phyloP scores from a whole-genome alignment of 2,113 vertebrate species.

The Lepidothrix coronata region DNA sequence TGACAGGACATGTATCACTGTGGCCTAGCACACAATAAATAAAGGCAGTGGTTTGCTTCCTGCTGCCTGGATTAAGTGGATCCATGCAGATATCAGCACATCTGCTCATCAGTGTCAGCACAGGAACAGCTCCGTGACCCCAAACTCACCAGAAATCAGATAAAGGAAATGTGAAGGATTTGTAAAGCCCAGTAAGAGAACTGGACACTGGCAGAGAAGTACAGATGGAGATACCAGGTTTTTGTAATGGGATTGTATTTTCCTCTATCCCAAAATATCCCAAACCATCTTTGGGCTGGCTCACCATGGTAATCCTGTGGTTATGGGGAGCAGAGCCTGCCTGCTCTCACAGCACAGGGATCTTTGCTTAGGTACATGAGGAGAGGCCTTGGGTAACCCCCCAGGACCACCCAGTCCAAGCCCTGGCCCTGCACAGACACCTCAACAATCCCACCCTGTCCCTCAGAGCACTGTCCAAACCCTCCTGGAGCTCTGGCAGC shows the following conservation, averaged over 20 bases:
- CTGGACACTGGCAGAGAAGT: neutral
- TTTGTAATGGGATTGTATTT: neutral
- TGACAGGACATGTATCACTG: rapidly evolving
- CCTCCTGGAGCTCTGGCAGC: neutral
- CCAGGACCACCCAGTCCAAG: neutral
- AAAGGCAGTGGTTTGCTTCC: neutral
- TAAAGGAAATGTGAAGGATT: neutral
- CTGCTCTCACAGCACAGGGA: neutral
- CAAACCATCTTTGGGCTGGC: neutral
- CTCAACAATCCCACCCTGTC: neutral
- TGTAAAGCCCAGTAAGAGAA: neutral
- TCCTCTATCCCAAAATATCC: neutral
- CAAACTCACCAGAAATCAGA: neutral
- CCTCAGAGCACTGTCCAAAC: neutral
- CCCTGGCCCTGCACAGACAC: neutral
- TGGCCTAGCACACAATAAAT: neutral
- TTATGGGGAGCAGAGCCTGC: neutral
- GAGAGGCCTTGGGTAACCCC: neutral
- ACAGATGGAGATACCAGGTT: neutral
- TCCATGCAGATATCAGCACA: neutral
- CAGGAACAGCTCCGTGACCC: neutral
- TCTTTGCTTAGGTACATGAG: rapidly evolving
- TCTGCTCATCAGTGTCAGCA: neutral
- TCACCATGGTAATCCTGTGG: neutral
- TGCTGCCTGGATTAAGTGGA: neutral